Base-by-base conservation (phyloP, 2,888 invertebrate genomes). In the Calliphora vomitoria region DNA sequence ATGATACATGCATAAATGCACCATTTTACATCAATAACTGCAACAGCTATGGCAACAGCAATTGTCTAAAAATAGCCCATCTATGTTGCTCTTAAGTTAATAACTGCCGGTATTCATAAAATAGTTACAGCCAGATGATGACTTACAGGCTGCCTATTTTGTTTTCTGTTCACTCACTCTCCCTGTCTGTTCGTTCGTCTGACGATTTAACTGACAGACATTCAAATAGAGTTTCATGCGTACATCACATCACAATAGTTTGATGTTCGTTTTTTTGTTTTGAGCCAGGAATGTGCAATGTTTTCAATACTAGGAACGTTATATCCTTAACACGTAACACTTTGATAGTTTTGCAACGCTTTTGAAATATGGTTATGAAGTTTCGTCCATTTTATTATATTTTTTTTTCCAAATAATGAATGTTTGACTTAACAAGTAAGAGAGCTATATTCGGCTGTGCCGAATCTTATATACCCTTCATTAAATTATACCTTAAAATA, bases 31-130 rank as follows among this genome's bases (percentile, higher is more conserved):
- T 68, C 68, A 74, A 53, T 41, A 41, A 50, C 25, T 60, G 82
- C 60, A 64, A 44, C 13, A 44, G 44, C 44, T 44, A 44, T 44
- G 13, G 38, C 66, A 78, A 58, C 6, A 75, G 35, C 44, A 18
- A 18, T 84, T 81, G 35, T 72, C 78, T 84, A 87, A 81, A 87
- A 87, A 87, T 87, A 87, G 84, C 74, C 74, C 78, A 41, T 80
- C n/a, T 58, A 25, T 78, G 38, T 82, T 41, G 35, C 15, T 60
- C 50, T 83, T 50, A 78, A 82, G 53, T 66, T 69, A 72, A 78
- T 78, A 87, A 84, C 87, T 87, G 84, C 81, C 78, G 84, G 87
- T 84, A 81, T 87, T 87, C 78, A 82, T 82, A 82, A 87, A 87
- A 78, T 87, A 87, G 87, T 84, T 74, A 87, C 76, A 64, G 50